phyloP scores from a whole-genome alignment of 2,113 vertebrate species.

The Alethe diademata region DNA sequence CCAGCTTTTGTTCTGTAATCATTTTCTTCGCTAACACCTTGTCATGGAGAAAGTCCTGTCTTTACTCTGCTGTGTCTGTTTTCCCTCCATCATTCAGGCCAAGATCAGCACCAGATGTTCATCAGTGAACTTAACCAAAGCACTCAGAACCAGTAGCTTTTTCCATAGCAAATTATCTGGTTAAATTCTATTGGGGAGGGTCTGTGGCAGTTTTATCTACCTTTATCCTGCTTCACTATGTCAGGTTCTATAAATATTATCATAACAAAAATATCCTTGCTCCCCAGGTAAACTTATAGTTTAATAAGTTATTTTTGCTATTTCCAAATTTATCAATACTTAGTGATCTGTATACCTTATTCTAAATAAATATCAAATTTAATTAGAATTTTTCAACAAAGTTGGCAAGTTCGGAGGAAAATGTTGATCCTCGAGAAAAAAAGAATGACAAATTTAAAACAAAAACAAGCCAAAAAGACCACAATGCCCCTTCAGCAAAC shows the following conservation, averaged over 20 bases:
- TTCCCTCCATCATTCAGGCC: background rate
- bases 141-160: background rate
- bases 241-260: background rate
- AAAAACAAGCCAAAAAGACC: background rate
- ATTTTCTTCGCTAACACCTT: background rate
- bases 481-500: background rate
- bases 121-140: background rate
- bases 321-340: background rate
- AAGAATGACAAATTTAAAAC: background rate
- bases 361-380: background rate
- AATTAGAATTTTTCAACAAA: background rate
- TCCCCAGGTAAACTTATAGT: background rate
- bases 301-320: background rate
- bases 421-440: accelerated
- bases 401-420: background rate
- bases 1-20: background rate
- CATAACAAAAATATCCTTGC: background rate
- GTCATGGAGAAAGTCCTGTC: background rate
- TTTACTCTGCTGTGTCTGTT: background rate
- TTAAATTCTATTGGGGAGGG: background rate
- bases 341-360: background rate
- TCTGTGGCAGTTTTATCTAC: background rate
- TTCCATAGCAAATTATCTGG: background rate
- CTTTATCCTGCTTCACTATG: background rate
- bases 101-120: background rate